Conservation (phyloP, 2,113 vertebrate genomes). For the Daphoenositta chrysoptera region DNA sequence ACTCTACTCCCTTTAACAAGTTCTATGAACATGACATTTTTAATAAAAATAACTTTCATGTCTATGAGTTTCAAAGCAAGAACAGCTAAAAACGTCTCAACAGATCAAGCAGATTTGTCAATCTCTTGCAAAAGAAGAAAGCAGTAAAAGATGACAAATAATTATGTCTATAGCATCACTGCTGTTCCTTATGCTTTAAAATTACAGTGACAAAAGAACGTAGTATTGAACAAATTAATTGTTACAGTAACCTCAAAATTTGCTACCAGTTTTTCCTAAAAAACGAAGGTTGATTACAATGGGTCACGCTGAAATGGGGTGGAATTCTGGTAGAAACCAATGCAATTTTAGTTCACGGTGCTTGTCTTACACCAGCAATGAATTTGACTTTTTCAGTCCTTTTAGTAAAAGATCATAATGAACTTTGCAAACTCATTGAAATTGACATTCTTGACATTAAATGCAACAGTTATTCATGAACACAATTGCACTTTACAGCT, state of each 20-base stretch:
- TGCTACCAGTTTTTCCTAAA: background rate
- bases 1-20: background rate
- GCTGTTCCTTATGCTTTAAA: background rate
- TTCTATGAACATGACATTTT: background rate
- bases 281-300: background rate
- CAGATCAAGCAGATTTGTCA: background rate
- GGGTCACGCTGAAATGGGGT: background rate
- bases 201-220: background rate
- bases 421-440: background rate
- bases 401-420: background rate
- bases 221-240: background rate
- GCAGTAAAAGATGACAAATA: background rate
- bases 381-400: background rate
- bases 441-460: background rate
- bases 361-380: background rate
- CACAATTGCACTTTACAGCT: background rate
- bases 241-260: background rate
- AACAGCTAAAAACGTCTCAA: background rate
- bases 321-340: background rate
- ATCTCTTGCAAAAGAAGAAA: background rate
- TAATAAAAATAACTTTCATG: conserved; percentile 26
- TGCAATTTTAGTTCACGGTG: background rate
- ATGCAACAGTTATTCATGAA: background rate
- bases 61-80: conserved; percentile 13
- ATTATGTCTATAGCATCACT: background rate